Evolutionary conservation across 2,888 invertebrate species (phyloP).

Genomic region (Resseliella maxima): DNA sequence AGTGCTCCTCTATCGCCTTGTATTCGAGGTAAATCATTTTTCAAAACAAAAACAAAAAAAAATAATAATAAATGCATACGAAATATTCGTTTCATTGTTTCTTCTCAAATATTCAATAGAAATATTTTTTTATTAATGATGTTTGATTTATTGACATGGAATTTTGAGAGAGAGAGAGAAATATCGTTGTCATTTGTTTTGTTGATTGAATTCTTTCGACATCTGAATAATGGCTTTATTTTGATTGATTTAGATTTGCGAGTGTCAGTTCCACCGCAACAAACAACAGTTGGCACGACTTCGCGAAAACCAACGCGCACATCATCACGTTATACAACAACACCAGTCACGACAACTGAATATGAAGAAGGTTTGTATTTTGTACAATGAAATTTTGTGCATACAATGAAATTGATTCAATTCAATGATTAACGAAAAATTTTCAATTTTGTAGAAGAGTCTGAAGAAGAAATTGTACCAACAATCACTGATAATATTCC

Average conservation of each 20-base stretch:
- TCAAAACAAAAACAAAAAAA: too few species aligned
- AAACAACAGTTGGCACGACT: slow-evolving; percentile 61
- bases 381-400: neutral
- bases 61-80: too few species aligned
- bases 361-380: slow-evolving; percentile 38
- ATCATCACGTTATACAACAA: slow-evolving; percentile 58
- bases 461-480: slow-evolving; percentile 42
- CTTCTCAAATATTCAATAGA: too few species aligned
- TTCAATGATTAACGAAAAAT: neutral
- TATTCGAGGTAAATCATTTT: slow-evolving; percentile 40
- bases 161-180: neutral
- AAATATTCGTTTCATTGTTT: too few species aligned
- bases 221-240: neutral
- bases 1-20: slow-evolving; percentile 72
- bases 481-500: slow-evolving; percentile 36
- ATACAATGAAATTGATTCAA: neutral
- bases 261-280: slow-evolving; percentile 12
- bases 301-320: slow-evolving; percentile 62
- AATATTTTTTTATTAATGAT: neutral
- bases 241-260: slow-evolving; percentile 13
- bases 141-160: neutral
- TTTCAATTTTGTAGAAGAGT: neutral
- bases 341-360: slow-evolving; percentile 63
- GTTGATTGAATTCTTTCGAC: neutral
- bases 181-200: neutral